A percentile compares a stretch with the other conserved stretches of the same genome.
Evolutionary conservation across 2,888 invertebrate genomes (phyloP).

Genomic region (Eupithecia inturbata): DNA sequence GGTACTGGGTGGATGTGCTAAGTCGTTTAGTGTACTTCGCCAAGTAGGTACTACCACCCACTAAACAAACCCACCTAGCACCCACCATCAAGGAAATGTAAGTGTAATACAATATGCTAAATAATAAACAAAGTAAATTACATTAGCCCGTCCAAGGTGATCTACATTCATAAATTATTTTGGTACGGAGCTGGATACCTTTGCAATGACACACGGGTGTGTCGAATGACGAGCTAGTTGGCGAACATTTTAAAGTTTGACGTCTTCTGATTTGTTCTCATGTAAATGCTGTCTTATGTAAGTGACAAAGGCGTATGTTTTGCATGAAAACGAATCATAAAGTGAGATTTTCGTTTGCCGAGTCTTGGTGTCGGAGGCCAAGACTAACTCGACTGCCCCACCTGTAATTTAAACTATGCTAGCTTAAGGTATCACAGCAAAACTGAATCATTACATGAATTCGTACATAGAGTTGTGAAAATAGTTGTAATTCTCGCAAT

Average conservation of each 20-base stretch:
- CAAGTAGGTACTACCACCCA: slow-evolving; percentile 9
- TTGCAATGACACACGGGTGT: slow-evolving; percentile 49
- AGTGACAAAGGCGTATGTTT: too few relatives aligned
- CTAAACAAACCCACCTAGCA: not conserved
- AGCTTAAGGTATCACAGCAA: too few relatives aligned
- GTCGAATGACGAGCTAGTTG: slow-evolving; percentile 34
- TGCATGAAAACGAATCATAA: too few relatives aligned
- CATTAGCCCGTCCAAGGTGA: slow-evolving; percentile 61
- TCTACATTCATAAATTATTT: slow-evolving; percentile 77
- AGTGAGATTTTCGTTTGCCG: too few relatives aligned
- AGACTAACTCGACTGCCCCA: too few relatives aligned
- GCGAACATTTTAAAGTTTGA: not conserved
- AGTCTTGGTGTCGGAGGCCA: not conserved
- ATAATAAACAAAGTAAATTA: slow-evolving; percentile 42
- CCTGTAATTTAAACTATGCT: too few relatives aligned
- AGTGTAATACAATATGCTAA: slow-evolving; percentile 35
- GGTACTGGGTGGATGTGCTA: too few relatives aligned
- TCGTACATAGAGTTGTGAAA: too few relatives aligned
- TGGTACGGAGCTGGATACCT: slow-evolving; percentile 57
- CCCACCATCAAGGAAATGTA: slow-evolving; percentile 48
- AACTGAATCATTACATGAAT: too few relatives aligned
- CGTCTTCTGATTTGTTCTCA: not conserved
- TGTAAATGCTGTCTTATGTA: too few relatives aligned
- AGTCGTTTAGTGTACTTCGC: not conserved
- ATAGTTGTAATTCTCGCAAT: too few relatives aligned